These are phyloP conservation scores for Cheilosia vernalis DNA, from an alignment of 2,888 invertebrate genomes.

Conservation along the genomic window DNA sequence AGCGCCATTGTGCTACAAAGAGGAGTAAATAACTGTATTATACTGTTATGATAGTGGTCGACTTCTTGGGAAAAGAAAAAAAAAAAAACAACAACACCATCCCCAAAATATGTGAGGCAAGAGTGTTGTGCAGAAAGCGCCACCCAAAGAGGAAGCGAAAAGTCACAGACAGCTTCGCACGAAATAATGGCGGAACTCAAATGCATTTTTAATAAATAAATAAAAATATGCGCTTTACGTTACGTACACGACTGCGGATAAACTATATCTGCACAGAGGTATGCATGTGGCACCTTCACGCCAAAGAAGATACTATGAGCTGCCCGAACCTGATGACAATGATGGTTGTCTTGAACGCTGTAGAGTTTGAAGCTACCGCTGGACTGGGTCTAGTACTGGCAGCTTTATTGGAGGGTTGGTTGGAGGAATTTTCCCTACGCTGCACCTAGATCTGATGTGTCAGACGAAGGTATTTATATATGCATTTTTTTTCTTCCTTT, in stretches of 20 bases:
- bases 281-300: conserved; percentile 10
- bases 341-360: conserved; percentile 16
- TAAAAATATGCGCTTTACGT: neutral
- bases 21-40: conserved; percentile 72
- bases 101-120: conserved; percentile 5
- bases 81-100: neutral
- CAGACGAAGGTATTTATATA: neutral
- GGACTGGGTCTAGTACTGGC: neutral
- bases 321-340: conserved; percentile 19
- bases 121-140: neutral
- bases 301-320: neutral
- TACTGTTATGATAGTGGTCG: conserved; percentile 70
- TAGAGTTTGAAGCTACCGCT: neutral
- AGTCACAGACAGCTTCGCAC: conserved; percentile 35
- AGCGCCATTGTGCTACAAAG: conserved; percentile 66
- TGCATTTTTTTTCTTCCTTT: too few species aligned
- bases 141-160: neutral
- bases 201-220: conserved; percentile 41
- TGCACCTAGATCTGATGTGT: conserved; percentile 34
- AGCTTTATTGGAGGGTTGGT: neutral
- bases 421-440: conserved; percentile 9
- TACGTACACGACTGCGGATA: too few species aligned
- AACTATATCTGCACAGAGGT: neutral
- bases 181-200: conserved; percentile 61
- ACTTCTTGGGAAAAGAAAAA: conserved; percentile 39